Percentiles rank a stretch among this genome's conserved stretches.
Evolutionary conservation across 2,797 vertebrate genomes (phyloP).

Genomic region (Myripristis jacobus): DNA sequence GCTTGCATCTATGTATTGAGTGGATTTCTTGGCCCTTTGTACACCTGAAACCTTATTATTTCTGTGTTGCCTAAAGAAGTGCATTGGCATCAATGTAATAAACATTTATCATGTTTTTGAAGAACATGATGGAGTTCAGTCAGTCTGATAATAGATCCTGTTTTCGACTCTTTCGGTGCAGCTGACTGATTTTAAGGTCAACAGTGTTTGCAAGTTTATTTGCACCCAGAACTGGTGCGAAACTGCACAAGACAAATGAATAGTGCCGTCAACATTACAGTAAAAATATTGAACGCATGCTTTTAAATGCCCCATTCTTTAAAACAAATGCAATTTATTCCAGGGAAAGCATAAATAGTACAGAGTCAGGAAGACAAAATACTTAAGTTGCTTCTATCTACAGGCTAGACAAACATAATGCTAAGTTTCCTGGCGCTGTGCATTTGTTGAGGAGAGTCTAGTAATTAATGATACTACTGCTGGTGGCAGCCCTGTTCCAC

Average conservation of each 20-base stretch:
- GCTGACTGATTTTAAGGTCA: background rate
- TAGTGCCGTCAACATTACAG: background rate
- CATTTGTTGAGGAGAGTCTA: no score
- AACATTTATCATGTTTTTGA: constrained; percentile 18
- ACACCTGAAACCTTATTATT: constrained; percentile 33
- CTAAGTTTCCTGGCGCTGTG: background rate
- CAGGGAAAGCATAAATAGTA: background rate
- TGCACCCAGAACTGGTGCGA: background rate
- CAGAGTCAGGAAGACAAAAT: constrained; percentile 1
- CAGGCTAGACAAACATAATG: background rate
- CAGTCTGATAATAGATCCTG: background rate
- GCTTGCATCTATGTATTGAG: constrained; percentile 36
- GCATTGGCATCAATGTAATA: constrained; percentile 10
- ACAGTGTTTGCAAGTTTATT: background rate
- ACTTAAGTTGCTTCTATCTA: background rate
- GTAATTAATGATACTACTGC: no score
- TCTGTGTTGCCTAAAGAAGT: background rate
- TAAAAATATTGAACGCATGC: background rate
- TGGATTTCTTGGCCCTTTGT: constrained; percentile 35
- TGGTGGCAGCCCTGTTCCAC: no score
- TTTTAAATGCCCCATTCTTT: background rate
- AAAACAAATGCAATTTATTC: background rate
- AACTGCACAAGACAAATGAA: background rate
- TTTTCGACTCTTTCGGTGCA: background rate
- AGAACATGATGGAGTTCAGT: background rate